Percentiles rank a stretch among this genome's conserved stretches.
These are phyloP conservation scores for Apeltes quadracus DNA, from an alignment of 2,113 vertebrate species.

Conservation along the genomic window DNA sequence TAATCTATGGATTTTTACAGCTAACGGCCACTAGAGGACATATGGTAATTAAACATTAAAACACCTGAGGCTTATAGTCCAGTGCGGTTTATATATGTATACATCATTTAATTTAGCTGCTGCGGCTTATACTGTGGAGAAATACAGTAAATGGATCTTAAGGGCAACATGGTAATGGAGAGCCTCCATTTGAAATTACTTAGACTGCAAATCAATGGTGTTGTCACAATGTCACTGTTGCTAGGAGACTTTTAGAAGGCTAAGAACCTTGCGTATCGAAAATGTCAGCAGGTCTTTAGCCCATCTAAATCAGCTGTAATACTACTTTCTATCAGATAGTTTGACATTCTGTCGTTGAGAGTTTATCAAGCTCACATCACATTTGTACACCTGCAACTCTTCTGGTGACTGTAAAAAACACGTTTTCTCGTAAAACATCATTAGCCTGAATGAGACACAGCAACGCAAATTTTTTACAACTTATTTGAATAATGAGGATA, in stretches of 20 bases:
- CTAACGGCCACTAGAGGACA: too few relatives aligned
- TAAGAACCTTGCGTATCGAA: not conserved
- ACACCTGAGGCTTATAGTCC: too few relatives aligned
- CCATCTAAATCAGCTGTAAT: not conserved
- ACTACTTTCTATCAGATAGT: not conserved
- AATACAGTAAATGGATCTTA: conserved; percentile 21
- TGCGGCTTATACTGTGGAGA: too few relatives aligned
- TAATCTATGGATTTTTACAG: too few relatives aligned
- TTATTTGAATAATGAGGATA: not conserved
- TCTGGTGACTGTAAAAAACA: conserved; percentile 6
- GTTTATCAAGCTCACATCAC: not conserved
- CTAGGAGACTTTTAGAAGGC: not conserved
- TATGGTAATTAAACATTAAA: too few relatives aligned
- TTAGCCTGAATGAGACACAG: conserved; percentile 7
- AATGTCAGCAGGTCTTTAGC: not conserved
- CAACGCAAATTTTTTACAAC: not conserved
- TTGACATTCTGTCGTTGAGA: not conserved
- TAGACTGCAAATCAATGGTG: not conserved
- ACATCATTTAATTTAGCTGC: too few relatives aligned
- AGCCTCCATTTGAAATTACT: conserved; percentile 11
- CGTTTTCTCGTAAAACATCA: not conserved
- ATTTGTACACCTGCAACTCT: not conserved
- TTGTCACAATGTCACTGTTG: not conserved
- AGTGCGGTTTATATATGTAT: too few relatives aligned
- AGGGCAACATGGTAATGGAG: not conserved